Evolutionary conservation across 2,888 invertebrate species (phyloP).

Genomic region (Beris chalybata): DNA sequence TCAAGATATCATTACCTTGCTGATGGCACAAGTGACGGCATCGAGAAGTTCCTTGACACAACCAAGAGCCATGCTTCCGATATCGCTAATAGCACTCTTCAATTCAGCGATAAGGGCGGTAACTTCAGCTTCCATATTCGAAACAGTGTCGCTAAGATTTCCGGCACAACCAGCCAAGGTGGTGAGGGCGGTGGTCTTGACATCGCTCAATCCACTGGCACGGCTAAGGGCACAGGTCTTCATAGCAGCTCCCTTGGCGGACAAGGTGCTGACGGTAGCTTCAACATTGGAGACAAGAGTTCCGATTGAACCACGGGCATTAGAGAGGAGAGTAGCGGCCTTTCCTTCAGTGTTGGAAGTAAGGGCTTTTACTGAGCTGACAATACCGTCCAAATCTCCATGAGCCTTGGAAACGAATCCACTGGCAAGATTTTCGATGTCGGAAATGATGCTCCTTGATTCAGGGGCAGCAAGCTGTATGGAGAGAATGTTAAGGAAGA

Average conservation of each 20-base stretch:
- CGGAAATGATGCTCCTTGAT: neutral
- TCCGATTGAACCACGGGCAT: neutral
- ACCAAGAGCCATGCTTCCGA: neutral
- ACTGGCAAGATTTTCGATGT: neutral
- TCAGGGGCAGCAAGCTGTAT: conserved; percentile 9
- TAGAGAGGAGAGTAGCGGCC: neutral
- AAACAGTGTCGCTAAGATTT: neutral
- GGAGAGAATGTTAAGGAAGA: neutral
- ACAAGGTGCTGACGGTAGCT: neutral
- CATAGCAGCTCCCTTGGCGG: neutral
- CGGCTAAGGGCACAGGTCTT: conserved; percentile 14
- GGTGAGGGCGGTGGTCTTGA: conserved; percentile 4
- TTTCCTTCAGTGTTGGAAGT: neutral
- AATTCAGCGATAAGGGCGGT: neutral
- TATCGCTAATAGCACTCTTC: neutral
- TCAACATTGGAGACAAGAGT: neutral
- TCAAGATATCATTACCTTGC: neutral
- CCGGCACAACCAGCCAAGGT: neutral
- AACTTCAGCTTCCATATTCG: neutral
- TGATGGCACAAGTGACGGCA: conserved; percentile 11
- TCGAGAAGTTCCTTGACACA: conserved; percentile 7
- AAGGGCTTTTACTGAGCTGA: neutral
- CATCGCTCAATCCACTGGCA: neutral
- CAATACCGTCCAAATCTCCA: neutral
- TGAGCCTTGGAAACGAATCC: neutral